These are phyloP conservation scores for Polia nebulosa DNA, from an alignment of 2,888 invertebrate species.

Conservation along the genomic window DNA sequence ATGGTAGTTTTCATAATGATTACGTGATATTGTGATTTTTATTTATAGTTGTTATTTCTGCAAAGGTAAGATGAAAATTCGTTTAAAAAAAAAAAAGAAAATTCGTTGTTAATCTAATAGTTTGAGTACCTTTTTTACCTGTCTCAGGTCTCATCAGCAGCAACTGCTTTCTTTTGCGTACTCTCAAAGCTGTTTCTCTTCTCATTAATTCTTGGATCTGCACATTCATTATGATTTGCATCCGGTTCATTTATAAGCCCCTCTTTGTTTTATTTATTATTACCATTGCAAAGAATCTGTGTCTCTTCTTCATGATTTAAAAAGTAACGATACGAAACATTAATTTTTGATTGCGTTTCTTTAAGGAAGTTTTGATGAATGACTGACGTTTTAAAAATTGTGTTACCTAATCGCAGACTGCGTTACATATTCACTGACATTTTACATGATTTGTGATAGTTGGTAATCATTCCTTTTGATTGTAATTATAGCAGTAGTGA, in stretches of 20 bases:
- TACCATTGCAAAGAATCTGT: neutral
- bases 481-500: constrained; percentile 8
- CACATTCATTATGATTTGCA: neutral
- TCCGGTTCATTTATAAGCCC: neutral
- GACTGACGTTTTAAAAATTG: constrained; percentile 18
- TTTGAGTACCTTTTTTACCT: too few species aligned
- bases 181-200: too few species aligned
- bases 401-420: constrained; percentile 28
- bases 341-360: constrained; percentile 29
- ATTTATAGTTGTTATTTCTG: neutral
- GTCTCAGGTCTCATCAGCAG: neutral
- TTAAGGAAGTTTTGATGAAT: constrained; percentile 32
- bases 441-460: constrained; percentile 20
- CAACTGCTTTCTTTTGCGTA: neutral
- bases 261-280: constrained; percentile 4
- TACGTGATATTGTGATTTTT: neutral
- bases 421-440: constrained; percentile 20
- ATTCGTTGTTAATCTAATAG: too few species aligned
- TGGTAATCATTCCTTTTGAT: constrained; percentile 5
- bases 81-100: too few species aligned
- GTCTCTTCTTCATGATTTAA: constrained; percentile 1
- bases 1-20: neutral
- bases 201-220: too few species aligned
- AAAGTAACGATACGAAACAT: constrained; percentile 18
- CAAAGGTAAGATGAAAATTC: neutral